These are phyloP conservation scores for Drosophila rellima DNA, from an alignment of 2,888 invertebrate species.

Conservation along the genomic window DNA sequence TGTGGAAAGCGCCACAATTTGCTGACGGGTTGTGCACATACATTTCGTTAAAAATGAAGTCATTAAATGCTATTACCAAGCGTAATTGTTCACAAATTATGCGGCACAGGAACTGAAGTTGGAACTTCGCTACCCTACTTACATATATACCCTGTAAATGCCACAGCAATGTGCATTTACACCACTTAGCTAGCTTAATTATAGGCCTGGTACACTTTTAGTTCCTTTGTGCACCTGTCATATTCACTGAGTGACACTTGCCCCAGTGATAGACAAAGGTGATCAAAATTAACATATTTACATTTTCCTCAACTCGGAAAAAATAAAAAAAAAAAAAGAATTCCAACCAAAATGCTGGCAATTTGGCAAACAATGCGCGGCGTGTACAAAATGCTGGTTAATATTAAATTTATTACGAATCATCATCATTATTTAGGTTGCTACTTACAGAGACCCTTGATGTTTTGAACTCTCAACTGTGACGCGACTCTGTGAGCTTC, in stretches of 20 bases:
- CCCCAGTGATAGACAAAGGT: conserved; percentile 27
- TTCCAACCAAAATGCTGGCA: conserved; percentile 50
- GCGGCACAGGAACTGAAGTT: conserved; percentile 45
- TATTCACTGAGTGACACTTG: conserved; percentile 69
- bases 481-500: conserved; percentile 45
- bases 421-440: conserved; percentile 66
- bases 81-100: conserved; percentile 82
- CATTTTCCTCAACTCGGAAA: neutral
- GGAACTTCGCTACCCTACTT: conserved; percentile 41
- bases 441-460: conserved; percentile 42
- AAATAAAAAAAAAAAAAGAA: neutral
- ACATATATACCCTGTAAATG: conserved; percentile 25
- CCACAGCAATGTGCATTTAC: conserved; percentile 68
- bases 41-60: conserved; percentile 69
- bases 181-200: conserved; percentile 74
- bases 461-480: conserved; percentile 74
- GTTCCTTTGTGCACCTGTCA: conserved; percentile 69
- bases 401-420: conserved; percentile 76
- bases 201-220: conserved; percentile 55
- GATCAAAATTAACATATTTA: conserved; percentile 57
- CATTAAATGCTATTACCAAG: conserved; percentile 81
- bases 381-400: conserved; percentile 63
- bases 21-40: conserved; percentile 31
- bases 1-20: conserved; percentile 45
- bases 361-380: conserved; percentile 52